Percentiles rank a stretch among this genome's conserved stretches.
Conservation (phyloP, 1,140 invertebrate genomes). For the Sitobion miscanthi region DNA sequence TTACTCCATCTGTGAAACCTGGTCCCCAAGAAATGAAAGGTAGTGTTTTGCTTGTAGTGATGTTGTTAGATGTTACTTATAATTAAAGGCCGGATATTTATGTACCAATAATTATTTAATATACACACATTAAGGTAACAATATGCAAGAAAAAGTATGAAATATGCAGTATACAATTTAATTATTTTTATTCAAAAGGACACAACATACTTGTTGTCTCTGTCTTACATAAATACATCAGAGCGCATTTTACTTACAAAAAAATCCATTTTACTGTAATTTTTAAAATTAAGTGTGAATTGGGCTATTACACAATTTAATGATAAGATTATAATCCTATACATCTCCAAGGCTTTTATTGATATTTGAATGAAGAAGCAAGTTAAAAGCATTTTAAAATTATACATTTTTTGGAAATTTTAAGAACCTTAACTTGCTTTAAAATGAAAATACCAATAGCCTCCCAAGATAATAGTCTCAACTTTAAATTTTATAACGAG, state of each 20-base stretch:
- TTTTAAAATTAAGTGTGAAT: not conserved
- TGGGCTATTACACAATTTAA: not conserved
- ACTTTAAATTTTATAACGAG: too few species aligned
- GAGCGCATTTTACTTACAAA: too few species aligned
- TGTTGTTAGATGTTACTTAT: not conserved
- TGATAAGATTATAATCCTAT: not conserved
- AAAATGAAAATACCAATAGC: too few species aligned
- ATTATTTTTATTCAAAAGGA: not conserved
- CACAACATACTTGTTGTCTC: too few species aligned
- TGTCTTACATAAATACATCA: too few species aligned
- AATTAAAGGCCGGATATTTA: not conserved
- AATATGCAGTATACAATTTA: not conserved
- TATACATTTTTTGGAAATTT: too few species aligned
- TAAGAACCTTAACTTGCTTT: too few species aligned
- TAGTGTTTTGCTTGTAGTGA: conserved; percentile 58
- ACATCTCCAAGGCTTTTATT: too few species aligned
- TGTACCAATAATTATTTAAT: not conserved
- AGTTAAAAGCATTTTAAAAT: too few species aligned
- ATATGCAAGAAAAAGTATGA: not conserved
- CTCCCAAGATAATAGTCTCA: too few species aligned
- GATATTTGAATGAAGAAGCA: too few species aligned
- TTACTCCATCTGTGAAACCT: conserved; percentile 64
- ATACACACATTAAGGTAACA: not conserved
- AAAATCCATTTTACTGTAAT: too few species aligned
- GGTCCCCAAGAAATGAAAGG: conserved; percentile 65